A percentile compares a stretch with the other conserved stretches of the same genome.
These are phyloP conservation scores for Phylloscopus trochilus DNA, from an alignment of 2,113 vertebrate species.

Conservation along the genomic window DNA sequence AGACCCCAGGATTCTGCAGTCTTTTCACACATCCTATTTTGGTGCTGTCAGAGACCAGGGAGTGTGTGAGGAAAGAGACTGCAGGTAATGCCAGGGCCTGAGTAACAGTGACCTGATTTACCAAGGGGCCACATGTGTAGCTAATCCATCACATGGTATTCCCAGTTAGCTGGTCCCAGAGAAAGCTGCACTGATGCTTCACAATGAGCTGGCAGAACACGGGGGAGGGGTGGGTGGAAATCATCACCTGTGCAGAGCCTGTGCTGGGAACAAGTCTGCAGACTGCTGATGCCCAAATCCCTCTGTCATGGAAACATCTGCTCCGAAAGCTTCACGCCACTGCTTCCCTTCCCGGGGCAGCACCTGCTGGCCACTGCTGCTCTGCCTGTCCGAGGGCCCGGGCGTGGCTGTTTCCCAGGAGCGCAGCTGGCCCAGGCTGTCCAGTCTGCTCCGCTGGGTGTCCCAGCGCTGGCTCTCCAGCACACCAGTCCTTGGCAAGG, in stretches of 20 bases:
- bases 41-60: background rate
- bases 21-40: background rate
- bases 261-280: background rate
- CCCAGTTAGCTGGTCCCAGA: background rate
- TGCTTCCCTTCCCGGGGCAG: background rate
- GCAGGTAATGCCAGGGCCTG: background rate
- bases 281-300: background rate
- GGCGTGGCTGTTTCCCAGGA: background rate
- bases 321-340: background rate
- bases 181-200: background rate
- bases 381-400: background rate
- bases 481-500: background rate
- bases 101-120: background rate
- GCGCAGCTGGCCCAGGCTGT: background rate
- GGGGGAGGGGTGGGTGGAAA: background rate
- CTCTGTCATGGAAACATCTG: background rate
- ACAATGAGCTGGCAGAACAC: background rate
- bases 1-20: background rate
- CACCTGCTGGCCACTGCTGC: background rate
- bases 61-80: background rate
- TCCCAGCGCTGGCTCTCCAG: background rate
- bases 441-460: background rate
- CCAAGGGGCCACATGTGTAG: background rate
- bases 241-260: constrained; percentile 49
- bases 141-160: background rate